Base-by-base conservation (phyloP, 2,797 vertebrate species). In the Glossophaga mutica region DNA sequence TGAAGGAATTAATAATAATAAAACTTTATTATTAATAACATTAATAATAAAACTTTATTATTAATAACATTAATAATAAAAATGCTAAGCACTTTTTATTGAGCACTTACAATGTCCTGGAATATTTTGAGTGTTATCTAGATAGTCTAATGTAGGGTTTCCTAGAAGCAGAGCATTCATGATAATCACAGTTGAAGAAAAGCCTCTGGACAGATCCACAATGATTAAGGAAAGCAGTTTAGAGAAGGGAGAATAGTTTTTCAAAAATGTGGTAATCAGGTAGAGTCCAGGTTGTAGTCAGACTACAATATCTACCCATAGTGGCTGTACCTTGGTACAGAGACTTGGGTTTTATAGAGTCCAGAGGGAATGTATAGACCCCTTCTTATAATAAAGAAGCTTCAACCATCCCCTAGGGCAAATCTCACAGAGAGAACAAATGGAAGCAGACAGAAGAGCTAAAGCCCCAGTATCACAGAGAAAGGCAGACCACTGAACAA, bases 361-460 rank as follows among this genome's bases (percentile, higher is more conserved):
- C 9, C 50, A 6, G 11, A 71, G 46, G 5, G 5, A 50, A 50
- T 4, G 11, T 74, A 5, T 22, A 44, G 18, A 21, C 29, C 34
- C 24, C 4, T 76, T 16, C 8, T 78, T 15, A 18, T 10, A 24
- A 44, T 26, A 48, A 44, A 48, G 15, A 52, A 26, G 3, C 4
- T 29, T 46, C 34, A 29, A 7, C 0, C 0, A 18, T 2, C 8
- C 21, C 10, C 14, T 32, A 5, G 7, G 46, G 0, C 4, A 92
- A 87, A 10, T 4, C 6, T 26, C 46, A 48, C 29, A n/a, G 15
- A 68, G 12, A n/a, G 5, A 39, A 24, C 2, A 4, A 21, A 8
- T 32, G 14, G 22, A 37, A 55, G 0, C 3, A 12, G 52, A 71
- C 21, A 7, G 3, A n/a, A 77, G 26, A 9, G 4, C n/a, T 11